Base-by-base conservation (phyloP, 2,113 vertebrate species). In the Romanogobio albipinnatus region DNA sequence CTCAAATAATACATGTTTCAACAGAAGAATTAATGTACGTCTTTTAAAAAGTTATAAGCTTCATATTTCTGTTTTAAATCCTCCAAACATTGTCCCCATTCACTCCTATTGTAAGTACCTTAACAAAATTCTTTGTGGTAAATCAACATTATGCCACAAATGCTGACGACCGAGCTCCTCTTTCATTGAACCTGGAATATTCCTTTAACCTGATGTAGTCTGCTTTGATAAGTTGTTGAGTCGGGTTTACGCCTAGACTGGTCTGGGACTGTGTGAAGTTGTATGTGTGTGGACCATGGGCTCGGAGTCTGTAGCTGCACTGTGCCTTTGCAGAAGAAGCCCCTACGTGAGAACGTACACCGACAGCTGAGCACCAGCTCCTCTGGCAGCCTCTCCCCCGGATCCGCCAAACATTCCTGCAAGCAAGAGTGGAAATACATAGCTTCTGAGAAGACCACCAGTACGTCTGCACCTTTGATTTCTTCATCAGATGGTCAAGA, bases 341-440 rank as follows among this genome's bases (percentile, higher is more conserved):
- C 96, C 64, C 95, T 94, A 73, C 96, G 98, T 90, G 98, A 99
- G 95, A 99, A 96, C 91, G 92, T 95, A 95, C 96, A 96, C 95
- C 97, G 96, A 94, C 97, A 96, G 95, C 93, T 95, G 92, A 97
- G 95, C 95, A 96, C 96, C 96, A 96, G 96, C 95, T 98, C 96
- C 82, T 96, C 95, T 80, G 96, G 97, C 95, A 96, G 95, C 92
- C 94, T 96, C 90, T 96, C 97, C 87, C 97, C 97, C 92, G 96
- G 94, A 94, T 95, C 96, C 92, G 91, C 95, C 84, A 93, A 95
- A 89, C 96, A 94, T 91, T 94, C 93, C 33, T 93, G 94, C 95
- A 97, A 96, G 92, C 96, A 97, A 83, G 97, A 99, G 89, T 99
- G 98, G 98, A 99, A 99, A 95, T 98, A 98, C 93, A 95, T 99